These are phyloP conservation scores for Nebria salina DNA, from an alignment of 2,888 invertebrate species.

Conservation along the genomic window DNA sequence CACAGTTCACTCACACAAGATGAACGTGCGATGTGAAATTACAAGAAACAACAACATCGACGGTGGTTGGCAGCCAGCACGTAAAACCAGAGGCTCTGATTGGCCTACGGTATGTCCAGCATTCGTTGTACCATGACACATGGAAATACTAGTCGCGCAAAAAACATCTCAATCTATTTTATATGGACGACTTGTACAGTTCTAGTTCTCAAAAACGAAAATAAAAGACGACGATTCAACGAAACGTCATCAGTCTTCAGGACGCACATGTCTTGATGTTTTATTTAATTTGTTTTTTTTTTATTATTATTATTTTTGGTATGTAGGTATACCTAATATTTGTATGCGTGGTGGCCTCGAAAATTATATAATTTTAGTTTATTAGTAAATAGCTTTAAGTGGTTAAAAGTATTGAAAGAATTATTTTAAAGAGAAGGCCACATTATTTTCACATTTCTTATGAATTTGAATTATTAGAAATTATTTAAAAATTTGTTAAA, in stretches of 20 bases:
- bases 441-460: too few species aligned
- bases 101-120: slow-evolving; percentile 3
- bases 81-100: background rate
- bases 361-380: background rate
- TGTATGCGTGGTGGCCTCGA: background rate
- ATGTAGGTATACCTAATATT: background rate
- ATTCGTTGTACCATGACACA: slow-evolving; percentile 18
- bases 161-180: slow-evolving; percentile 16
- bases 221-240: background rate
- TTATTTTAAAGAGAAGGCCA: too few species aligned
- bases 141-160: slow-evolving; percentile 18
- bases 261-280: background rate
- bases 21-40: slow-evolving; percentile 2
- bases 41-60: slow-evolving; percentile 4
- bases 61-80: background rate
- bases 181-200: background rate
- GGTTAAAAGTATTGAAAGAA: background rate
- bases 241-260: background rate
- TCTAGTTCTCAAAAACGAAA: background rate
- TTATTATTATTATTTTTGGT: background rate
- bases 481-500: too few species aligned
- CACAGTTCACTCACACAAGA: background rate
- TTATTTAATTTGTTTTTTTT: background rate
- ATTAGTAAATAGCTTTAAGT: background rate
- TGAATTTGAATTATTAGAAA: too few species aligned